Conservation (phyloP, 2,797 vertebrate species). For the Dallia pectoralis region DNA sequence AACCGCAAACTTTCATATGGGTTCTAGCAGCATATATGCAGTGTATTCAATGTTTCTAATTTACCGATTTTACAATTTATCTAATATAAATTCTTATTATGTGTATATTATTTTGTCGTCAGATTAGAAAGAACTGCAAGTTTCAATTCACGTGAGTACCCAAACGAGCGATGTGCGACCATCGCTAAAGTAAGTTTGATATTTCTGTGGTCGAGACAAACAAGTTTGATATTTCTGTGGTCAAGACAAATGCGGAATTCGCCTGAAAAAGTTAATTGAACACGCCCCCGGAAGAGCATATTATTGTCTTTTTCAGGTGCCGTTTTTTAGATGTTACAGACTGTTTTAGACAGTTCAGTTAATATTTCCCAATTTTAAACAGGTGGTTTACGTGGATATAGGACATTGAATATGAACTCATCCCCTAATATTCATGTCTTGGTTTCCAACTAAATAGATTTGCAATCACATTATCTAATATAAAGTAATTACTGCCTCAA, state of each 20-base stretch:
- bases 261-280: background rate
- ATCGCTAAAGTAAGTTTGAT: no score
- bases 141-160: no score
- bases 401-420: background rate
- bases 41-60: no score
- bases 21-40: no score
- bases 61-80: no score
- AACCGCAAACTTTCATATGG: no score
- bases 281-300: background rate
- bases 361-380: conserved; percentile 73
- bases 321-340: no score
- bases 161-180: no score
- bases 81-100: background rate
- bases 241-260: background rate
- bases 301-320: no score
- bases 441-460: background rate
- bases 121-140: background rate
- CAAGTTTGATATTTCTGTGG: no score
- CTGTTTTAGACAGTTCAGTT: no score
- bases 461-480: background rate
- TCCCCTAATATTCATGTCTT: background rate
- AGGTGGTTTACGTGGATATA: background rate
- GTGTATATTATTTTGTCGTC: background rate
- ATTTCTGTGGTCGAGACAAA: no score
- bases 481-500: background rate